A percentile compares a stretch with the other conserved stretches of the same genome.
These are phyloP conservation scores for Melanargia galathea DNA, from an alignment of 2,888 invertebrate species.

Conservation along the genomic window DNA sequence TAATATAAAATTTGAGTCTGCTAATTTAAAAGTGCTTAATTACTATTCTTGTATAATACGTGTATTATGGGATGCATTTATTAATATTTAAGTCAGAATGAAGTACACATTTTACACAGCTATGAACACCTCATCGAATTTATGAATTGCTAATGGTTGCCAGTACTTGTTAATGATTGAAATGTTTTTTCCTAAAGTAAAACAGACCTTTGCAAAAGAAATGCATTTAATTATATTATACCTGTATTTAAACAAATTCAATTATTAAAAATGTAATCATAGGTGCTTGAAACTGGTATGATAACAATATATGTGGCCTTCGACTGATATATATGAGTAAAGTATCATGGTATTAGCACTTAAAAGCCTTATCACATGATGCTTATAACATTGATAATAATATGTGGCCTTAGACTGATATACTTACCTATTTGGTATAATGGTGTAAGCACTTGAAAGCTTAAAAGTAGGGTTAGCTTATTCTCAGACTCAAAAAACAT, in stretches of 20 bases:
- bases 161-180: too few species aligned
- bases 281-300: too few species aligned
- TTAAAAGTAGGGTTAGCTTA: background rate
- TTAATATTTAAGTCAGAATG: background rate
- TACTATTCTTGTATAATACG: too few species aligned
- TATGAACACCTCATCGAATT: background rate
- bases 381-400: background rate
- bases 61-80: too few species aligned
- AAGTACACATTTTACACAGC: background rate
- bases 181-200: too few species aligned
- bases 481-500: background rate
- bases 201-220: too few species aligned
- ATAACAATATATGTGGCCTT: too few species aligned
- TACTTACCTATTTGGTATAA: background rate
- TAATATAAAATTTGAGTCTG: too few species aligned
- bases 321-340: background rate
- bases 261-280: too few species aligned
- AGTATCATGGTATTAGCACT: background rate
- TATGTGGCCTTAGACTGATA: slow-evolving; percentile 19
- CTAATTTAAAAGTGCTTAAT: too few species aligned
- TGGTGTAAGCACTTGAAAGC: background rate
- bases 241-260: too few species aligned
- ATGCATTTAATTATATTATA: too few species aligned
- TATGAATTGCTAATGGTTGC: background rate
- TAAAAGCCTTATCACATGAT: slow-evolving; percentile 1